phyloP scores from a whole-genome alignment of 2,797 vertebrate species.

The Malurus leucopterus region DNA sequence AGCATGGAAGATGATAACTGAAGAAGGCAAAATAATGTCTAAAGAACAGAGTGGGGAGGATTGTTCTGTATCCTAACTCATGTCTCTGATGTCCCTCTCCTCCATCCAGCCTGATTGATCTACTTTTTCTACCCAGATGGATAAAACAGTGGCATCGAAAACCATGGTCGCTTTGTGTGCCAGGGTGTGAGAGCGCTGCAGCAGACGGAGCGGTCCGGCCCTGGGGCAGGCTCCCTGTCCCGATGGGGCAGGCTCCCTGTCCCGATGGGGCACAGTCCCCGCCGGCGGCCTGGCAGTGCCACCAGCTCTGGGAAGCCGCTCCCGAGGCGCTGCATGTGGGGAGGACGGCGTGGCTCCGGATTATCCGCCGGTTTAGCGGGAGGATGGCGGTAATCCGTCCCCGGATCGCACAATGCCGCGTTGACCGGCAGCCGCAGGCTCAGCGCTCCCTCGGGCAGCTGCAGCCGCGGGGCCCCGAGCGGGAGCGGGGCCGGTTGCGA shows the following conservation, averaged over 20 bases:
- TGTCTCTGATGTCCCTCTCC: not conserved
- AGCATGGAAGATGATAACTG: not conserved
- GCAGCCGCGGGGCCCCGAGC: not conserved
- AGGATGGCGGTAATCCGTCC: not conserved
- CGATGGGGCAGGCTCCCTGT: rapidly evolving
- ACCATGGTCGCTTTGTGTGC: rapidly evolving
- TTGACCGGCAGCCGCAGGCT: not conserved
- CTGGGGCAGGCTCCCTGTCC: rapidly evolving
- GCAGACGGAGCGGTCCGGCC: rapidly evolving
- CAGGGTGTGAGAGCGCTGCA: not conserved
- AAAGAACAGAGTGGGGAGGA: not conserved
- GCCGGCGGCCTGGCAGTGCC: not conserved
- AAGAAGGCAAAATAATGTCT: not conserved
- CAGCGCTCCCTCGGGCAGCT: not conserved
- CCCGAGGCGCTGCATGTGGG: not conserved
- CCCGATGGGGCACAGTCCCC: not conserved
- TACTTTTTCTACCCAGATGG: not conserved
- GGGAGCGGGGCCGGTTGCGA: not conserved
- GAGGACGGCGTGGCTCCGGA: not conserved
- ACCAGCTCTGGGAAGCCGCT: not conserved
- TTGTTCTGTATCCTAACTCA: not conserved
- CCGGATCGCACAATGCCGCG: rapidly evolving
- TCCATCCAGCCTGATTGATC: not conserved
- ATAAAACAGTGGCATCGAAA: not conserved
- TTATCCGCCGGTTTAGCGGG: not conserved